Conservation (phyloP, 1,140 invertebrate genomes). For the Tyrophagus putrescentiae region DNA sequence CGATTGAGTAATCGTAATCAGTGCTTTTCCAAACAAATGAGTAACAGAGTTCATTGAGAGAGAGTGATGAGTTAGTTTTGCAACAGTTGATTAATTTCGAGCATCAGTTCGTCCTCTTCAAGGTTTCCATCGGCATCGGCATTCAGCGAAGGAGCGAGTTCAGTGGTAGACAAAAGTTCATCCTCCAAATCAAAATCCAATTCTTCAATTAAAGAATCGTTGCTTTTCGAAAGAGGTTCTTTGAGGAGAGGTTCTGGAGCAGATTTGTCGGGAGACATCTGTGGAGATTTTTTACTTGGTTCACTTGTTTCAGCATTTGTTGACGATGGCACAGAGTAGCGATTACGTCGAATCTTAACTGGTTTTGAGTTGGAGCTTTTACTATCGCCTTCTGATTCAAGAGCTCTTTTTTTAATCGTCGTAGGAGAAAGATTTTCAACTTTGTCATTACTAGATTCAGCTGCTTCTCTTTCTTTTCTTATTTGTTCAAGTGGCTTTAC, state of each 20-base stretch:
- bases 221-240: not conserved
- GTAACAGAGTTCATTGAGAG: too few species aligned
- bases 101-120: slow-evolving; percentile 25
- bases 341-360: slow-evolving; percentile 9
- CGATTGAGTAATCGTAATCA: not conserved
- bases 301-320: not conserved
- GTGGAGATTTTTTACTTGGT: not conserved
- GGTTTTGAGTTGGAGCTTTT: not conserved
- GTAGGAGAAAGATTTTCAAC: slow-evolving; percentile 3
- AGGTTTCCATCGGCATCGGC: slow-evolving; percentile 4
- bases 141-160: not conserved
- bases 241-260: not conserved
- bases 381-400: not conserved
- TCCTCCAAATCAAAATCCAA: not conserved
- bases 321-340: not conserved
- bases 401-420: not conserved
- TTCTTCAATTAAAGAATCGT: not conserved
- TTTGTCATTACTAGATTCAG: not conserved
- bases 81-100: slow-evolving; percentile 24
- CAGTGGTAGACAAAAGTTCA: not conserved
- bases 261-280: not conserved
- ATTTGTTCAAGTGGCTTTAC: slow-evolving; percentile 37
- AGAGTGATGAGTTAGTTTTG: slow-evolving; percentile 23
- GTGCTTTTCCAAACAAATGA: too few species aligned
- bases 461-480: slow-evolving; percentile 25